Conservation (phyloP, 2,797 vertebrate species). For the Lutjanus argentimaculatus region DNA sequence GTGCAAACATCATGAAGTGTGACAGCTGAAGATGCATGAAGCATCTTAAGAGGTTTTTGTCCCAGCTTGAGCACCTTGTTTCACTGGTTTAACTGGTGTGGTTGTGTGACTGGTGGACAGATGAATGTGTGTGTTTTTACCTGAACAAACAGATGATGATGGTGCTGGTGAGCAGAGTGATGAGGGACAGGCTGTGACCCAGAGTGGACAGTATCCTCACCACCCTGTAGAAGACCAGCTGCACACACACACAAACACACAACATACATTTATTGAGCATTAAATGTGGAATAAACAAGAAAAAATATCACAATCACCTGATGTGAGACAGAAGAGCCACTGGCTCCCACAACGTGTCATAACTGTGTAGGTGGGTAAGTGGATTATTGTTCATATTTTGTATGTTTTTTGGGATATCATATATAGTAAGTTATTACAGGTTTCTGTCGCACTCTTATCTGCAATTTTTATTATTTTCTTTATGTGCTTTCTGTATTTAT, state of each 20-base stretch:
- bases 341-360: too few relatives aligned
- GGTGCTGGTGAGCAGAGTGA: constrained; percentile 91
- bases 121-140: constrained; percentile 71
- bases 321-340: too few relatives aligned
- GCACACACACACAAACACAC: constrained; percentile 50
- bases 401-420: too few relatives aligned
- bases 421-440: too few relatives aligned
- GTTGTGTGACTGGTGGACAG: not conserved
- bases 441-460: too few relatives aligned
- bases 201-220: constrained; percentile 92
- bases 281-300: not conserved
- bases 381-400: too few relatives aligned
- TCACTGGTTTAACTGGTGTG: constrained; percentile 1
- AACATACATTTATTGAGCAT: not conserved
- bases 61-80: too few relatives aligned
- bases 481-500: too few relatives aligned
- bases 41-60: not conserved
- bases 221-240: constrained; percentile 91
- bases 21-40: not conserved
- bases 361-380: too few relatives aligned
- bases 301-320: too few relatives aligned
- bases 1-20: too few relatives aligned
- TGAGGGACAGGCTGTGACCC: constrained; percentile 93
- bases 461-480: too few relatives aligned
- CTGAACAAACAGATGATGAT: constrained; percentile 92